Percentiles rank a stretch among this genome's conserved stretches.
phyloP scores from a whole-genome alignment of 1,140 invertebrate genomes.

The Dendroctonus valens region DNA sequence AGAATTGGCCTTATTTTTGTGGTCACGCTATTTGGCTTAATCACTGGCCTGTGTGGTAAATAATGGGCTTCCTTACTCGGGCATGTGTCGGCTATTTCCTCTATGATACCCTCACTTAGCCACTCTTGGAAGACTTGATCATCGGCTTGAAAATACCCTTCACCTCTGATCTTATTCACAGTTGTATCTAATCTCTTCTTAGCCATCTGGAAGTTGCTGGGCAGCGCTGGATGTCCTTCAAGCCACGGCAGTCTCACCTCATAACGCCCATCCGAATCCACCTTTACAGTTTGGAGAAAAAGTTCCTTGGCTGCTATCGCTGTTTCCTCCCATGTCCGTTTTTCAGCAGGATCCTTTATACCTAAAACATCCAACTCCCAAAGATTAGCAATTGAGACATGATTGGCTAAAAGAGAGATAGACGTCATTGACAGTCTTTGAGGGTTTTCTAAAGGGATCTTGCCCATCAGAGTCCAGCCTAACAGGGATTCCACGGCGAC shows the following conservation, averaged over 20 bases:
- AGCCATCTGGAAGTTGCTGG: conserved; percentile 1
- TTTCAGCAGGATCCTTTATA: conserved; percentile 8
- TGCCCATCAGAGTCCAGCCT: conserved; percentile 46
- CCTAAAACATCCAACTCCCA: conserved; percentile 11
- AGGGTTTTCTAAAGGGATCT: conserved; percentile 2
- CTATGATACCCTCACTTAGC: conserved; percentile 34
- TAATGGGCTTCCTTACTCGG: conserved; percentile 33
- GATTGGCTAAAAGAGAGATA: conserved; percentile 17
- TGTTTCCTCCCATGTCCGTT: conserved; percentile 10
- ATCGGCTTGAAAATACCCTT: conserved; percentile 18
- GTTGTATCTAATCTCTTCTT: conserved; percentile 17
- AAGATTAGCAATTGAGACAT: conserved; percentile 17
- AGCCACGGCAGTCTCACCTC: conserved; percentile 12
- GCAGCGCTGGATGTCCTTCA: neutral
- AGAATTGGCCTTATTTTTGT: conserved; percentile 28
- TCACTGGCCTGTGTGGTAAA: conserved; percentile 34
- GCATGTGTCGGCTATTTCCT: no score
- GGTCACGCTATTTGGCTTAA: conserved; percentile 14
- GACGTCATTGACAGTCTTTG: conserved; percentile 10
- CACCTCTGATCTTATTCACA: conserved; percentile 13
- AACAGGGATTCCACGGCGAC: conserved; percentile 43
- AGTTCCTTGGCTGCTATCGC: neutral
- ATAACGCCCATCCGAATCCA: conserved; percentile 17
- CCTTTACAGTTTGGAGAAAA: conserved; percentile 2
- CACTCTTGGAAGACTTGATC: conserved; percentile 32